Evolutionary conservation across 64 coral and sea anemone species (phyloP).

Genomic region (Porites australiensis): DNA sequence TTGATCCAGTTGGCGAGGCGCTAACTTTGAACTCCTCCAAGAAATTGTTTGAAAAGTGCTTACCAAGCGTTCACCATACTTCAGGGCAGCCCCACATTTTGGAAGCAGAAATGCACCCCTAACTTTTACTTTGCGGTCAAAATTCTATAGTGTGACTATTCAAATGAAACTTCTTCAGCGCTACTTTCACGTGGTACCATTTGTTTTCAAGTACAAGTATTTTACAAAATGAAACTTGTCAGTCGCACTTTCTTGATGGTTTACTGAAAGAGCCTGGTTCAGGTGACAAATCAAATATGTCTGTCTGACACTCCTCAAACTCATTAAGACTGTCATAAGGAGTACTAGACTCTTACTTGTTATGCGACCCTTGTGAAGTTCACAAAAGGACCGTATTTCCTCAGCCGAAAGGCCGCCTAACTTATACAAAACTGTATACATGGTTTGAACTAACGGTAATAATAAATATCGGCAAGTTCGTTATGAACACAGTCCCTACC

Average conservation of each 20-base stretch:
- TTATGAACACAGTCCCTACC: constrained; percentile 66
- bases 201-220: too few relatives aligned
- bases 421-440: neutral
- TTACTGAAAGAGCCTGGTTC: neutral
- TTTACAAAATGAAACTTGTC: neutral
- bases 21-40: neutral
- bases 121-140: too few relatives aligned
- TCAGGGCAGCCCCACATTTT: too few relatives aligned
- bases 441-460: neutral
- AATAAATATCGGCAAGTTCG: neutral
- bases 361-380: neutral
- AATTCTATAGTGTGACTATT: too few relatives aligned
- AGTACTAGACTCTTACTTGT: too few relatives aligned
- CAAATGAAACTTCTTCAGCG: too few relatives aligned
- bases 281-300: neutral
- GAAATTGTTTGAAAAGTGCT: neutral
- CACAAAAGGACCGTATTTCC: neutral
- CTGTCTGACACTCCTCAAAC: too few relatives aligned
- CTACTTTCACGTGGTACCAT: too few relatives aligned
- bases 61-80: neutral
- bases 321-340: too few relatives aligned
- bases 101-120: too few relatives aligned
- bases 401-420: neutral
- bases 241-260: neutral
- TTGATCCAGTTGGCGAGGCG: neutral